A percentile compares a stretch with the other conserved stretches of the same genome.
These are phyloP conservation scores for Rhinopomastus cyanomelas DNA, from an alignment of 2,113 vertebrate species.

Conservation along the genomic window DNA sequence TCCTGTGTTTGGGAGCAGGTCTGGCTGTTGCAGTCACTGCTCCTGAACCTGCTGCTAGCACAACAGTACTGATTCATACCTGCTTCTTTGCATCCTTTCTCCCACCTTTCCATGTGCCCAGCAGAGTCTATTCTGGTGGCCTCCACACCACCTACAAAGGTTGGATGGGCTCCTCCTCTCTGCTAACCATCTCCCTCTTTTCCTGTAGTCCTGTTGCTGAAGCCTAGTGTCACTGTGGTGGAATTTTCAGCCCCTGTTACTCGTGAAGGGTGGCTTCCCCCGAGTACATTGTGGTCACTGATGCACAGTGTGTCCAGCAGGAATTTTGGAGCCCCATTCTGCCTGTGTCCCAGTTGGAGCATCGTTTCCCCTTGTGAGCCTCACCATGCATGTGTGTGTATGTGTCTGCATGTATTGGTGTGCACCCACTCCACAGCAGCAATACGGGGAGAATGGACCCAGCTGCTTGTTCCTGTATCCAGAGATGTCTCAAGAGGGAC, in stretches of 20 bases:
- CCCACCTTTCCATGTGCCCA: background rate
- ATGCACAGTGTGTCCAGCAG: background rate
- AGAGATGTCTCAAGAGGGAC: background rate
- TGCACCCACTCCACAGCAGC: background rate
- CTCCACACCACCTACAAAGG: background rate
- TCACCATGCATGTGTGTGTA: background rate
- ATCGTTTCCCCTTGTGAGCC: background rate
- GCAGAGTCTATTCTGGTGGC: background rate
- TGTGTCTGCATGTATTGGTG: background rate
- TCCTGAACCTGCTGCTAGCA: background rate
- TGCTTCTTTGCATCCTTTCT: background rate
- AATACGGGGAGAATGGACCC: background rate
- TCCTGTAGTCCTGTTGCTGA: background rate
- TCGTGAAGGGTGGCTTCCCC: background rate
- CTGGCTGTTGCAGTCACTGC: background rate
- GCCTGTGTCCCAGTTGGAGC: background rate
- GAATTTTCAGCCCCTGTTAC: background rate
- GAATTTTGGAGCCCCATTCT: conserved; percentile 4
- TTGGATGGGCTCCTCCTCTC: background rate
- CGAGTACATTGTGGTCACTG: background rate
- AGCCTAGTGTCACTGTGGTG: background rate
- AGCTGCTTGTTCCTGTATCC: background rate
- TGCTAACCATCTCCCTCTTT: background rate
- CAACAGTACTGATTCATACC: background rate
- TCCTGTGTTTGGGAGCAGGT: background rate